Evolutionary conservation across 2,797 vertebrate genomes (phyloP).

Genomic region (Anguilla marmorata): DNA sequence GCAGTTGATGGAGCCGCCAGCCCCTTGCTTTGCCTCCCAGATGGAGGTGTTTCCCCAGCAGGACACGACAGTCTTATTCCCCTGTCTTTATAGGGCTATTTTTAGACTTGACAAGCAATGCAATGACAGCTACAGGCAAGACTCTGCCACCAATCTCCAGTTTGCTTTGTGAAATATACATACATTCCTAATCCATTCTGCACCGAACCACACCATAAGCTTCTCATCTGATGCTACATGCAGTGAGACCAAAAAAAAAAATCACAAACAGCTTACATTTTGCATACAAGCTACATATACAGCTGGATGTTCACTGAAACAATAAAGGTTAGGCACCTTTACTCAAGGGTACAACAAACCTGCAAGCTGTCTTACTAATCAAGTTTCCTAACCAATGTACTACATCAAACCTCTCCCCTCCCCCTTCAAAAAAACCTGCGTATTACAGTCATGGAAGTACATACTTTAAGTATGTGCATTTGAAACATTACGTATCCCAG

Average conservation of each 20-base stretch:
- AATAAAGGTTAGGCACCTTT: not conserved
- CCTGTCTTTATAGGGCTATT: not conserved
- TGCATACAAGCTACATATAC: not conserved
- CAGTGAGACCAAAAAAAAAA: conserved; percentile 3
- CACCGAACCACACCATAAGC: too few relatives aligned
- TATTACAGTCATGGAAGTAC: too few relatives aligned
- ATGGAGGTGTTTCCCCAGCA: not conserved
- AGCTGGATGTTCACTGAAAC: not conserved
- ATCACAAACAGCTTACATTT: not conserved
- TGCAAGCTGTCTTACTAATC: too few relatives aligned
- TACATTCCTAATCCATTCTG: too few relatives aligned
- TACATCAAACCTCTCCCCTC: too few relatives aligned
- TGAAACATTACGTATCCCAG: not conserved
- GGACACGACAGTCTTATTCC: conserved; percentile 2
- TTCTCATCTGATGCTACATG: not conserved
- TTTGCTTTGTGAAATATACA: not conserved
- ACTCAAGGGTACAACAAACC: not conserved
- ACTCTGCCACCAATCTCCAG: not conserved
- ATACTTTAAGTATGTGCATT: too few relatives aligned
- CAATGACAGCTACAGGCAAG: not conserved
- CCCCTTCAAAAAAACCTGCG: too few relatives aligned
- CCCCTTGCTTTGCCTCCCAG: conserved; percentile 19
- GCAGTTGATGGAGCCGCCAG: conserved; percentile 24
- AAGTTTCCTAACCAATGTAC: too few relatives aligned
- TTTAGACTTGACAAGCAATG: not conserved